phyloP scores from a whole-genome alignment of 1,140 invertebrate genomes.

The Rhopalosiphum padi region DNA sequence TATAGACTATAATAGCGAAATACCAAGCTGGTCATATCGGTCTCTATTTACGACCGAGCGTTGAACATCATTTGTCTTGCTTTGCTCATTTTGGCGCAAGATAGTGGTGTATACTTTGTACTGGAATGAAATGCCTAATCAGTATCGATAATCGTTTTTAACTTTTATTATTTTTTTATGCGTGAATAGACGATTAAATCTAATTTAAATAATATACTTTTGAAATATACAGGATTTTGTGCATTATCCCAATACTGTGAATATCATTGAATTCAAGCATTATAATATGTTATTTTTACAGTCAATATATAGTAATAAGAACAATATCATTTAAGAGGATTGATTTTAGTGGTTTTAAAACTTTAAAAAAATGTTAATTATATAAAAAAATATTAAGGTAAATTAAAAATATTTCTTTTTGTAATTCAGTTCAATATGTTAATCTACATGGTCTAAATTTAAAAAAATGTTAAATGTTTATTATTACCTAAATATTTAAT shows the following conservation, averaged over 20 bases:
- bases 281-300: not conserved
- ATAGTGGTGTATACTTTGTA: no score
- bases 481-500: not conserved
- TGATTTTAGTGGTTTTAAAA: not conserved
- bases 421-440: not conserved
- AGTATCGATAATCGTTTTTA: no score
- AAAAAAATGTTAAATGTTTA: no score
- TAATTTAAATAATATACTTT: not conserved
- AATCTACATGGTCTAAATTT: not conserved
- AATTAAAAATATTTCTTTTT: no score
- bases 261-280: not conserved
- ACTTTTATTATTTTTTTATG: not conserved
- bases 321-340: not conserved
- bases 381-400: not conserved
- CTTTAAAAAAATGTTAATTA: not conserved
- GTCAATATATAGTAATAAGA: not conserved
- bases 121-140: no score
- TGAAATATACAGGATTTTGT: not conserved
- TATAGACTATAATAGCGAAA: no score
- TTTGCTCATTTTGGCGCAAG: no score
- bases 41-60: no score
- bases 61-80: no score
- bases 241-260: not conserved
- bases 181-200: not conserved
- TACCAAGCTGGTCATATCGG: no score